Base-by-base conservation (phyloP, 92 coral and sea anemone species). In the Porites cylindrica region DNA sequence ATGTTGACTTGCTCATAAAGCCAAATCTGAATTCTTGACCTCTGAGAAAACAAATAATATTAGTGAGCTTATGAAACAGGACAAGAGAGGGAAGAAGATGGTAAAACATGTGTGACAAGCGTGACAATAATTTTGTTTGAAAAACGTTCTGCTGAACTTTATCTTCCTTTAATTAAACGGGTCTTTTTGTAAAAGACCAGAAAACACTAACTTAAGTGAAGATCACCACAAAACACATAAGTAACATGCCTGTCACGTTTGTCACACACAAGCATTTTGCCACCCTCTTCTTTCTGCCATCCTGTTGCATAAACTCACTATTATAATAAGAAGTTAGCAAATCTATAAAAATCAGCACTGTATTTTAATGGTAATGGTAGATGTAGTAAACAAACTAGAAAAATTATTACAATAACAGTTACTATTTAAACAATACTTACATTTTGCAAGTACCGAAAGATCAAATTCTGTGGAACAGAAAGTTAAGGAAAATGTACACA, bases 1-100 rank as follows among this genome's bases (percentile, higher is more conserved):
- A 96, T 96, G 80, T 95, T 96, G 19, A 96, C 94, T 81, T 96
- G 99, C 77, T 96, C 99, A 81, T 95, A 96, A 21, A 96, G 94
- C 99, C 98, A 95, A 66, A 96, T 96, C 91, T 96, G 99, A 75
- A 96, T 92, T 88, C 94, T 90, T 81, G 99, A 93, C 70, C 99
- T 88, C 99, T 96, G 88, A 38, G 47, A 38, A 38, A 38, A 38
- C 47, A 38, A 38, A 87, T 24, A 9, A 12, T 58, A 53, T 70
- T 4, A 80, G 61, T 56, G 17, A 56, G 16, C 16, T 10, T 10
- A 56, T 2, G 13, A 0, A 56, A 3, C 61, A 56, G 11, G 16
- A 56, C 14, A 0, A 1, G 11, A 56, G 11, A 56, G 61, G 61
- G 1, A 10, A 56, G 47, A 38, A 38, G 47, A 38, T 0, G 7